phyloP scores from a whole-genome alignment of 2,113 vertebrate species.

The Centrocercus urophasianus region DNA sequence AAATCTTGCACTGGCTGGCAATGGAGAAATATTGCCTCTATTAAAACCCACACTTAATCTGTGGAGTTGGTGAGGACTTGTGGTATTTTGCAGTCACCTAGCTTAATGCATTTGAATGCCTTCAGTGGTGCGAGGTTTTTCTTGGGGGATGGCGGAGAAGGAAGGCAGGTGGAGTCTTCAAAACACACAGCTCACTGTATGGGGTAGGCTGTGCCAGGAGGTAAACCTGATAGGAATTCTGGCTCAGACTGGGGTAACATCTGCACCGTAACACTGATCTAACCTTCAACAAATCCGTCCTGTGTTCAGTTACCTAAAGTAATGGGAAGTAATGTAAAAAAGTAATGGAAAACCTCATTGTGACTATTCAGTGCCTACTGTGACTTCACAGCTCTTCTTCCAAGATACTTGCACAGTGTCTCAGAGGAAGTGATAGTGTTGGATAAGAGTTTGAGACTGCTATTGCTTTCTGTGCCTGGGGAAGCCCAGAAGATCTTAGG shows the following conservation, averaged over 20 bases:
- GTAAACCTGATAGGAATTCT: not conserved
- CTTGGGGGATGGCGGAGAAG: not conserved
- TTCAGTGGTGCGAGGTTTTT: not conserved
- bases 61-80: not conserved
- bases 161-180: constrained; percentile 4
- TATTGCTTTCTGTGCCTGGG: not conserved
- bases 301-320: not conserved
- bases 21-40: constrained; percentile 61
- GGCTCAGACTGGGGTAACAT: not conserved
- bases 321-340: too few relatives aligned
- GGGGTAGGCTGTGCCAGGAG: not conserved
- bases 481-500: not conserved
- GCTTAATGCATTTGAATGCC: constrained; percentile 57
- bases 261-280: rapidly evolving
- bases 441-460: not conserved
- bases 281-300: not conserved
- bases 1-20: constrained; percentile 49
- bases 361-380: not conserved
- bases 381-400: not conserved
- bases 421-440: rapidly evolving
- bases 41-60: constrained; percentile 5
- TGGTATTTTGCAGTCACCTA: constrained; percentile 43
- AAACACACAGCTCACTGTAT: not conserved
- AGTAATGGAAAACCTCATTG: not conserved
- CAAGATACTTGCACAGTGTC: not conserved